Percentiles rank a stretch among this genome's conserved stretches.
These are phyloP conservation scores for Argyrosomus japonicus DNA, from an alignment of 2,113 vertebrate genomes.

Conservation along the genomic window DNA sequence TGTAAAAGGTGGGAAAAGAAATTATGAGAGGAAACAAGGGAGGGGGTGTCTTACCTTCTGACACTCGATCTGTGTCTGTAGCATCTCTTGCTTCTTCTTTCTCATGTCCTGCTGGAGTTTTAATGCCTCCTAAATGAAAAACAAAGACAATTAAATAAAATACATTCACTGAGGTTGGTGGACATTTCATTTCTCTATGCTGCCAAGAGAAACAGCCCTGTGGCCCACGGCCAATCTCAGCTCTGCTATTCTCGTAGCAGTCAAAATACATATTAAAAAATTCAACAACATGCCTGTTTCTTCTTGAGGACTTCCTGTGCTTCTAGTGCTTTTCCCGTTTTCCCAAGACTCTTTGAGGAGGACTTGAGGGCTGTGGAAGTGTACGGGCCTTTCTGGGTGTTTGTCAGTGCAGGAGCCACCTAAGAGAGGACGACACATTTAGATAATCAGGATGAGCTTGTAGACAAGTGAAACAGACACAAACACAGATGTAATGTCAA, in stretches of 20 bases:
- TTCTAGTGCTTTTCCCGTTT: conserved; percentile 89
- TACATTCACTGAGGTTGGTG: neutral
- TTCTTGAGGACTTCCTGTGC: conserved; percentile 94
- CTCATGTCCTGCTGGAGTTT: conserved; percentile 98
- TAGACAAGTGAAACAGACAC: neutral
- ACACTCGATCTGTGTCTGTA: conserved; percentile 96
- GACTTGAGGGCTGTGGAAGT: conserved; percentile 86
- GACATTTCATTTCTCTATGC: neutral
- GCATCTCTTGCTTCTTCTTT: conserved; percentile 98
- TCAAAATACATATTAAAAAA: conserved; percentile 5
- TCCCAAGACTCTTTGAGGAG: conserved; percentile 86
- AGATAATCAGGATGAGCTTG: conserved; percentile 1
- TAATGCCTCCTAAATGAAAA: conserved; percentile 88
- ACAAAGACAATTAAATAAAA: conserved; percentile 17
- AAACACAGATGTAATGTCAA: neutral
- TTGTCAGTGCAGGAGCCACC: conserved; percentile 59
- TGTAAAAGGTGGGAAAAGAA: neutral
- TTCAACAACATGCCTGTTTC: conserved; percentile 87
- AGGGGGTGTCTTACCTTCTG: conserved; percentile 89
- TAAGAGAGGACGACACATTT: conserved; percentile 14
- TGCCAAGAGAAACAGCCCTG: conserved; percentile 4
- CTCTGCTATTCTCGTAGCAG: conserved; percentile 25
- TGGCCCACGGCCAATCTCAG: neutral
- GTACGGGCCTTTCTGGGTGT: conserved; percentile 88
- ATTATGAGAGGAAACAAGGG: neutral